Percentiles rank a stretch among this genome's conserved stretches.
Evolutionary conservation across 2,113 vertebrate species (phyloP).

Genomic region (Ramphastos sulfuratus): DNA sequence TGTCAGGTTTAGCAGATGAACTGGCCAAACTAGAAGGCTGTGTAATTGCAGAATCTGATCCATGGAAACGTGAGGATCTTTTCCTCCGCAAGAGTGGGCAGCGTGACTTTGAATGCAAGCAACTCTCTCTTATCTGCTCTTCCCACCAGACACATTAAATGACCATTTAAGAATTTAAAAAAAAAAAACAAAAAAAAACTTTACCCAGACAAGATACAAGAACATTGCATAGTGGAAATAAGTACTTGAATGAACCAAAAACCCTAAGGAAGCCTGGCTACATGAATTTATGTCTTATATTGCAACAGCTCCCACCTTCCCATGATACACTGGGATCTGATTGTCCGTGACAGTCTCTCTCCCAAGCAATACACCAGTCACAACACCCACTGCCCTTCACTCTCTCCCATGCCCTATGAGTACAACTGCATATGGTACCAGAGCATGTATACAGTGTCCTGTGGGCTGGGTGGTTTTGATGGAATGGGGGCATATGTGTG

Average conservation of each 20-base stretch:
- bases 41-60: constrained; percentile 53
- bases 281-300: neutral
- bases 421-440: neutral
- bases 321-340: neutral
- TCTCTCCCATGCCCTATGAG: neutral
- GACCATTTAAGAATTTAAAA: neutral
- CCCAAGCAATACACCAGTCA: neutral
- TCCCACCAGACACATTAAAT: neutral
- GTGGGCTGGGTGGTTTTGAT: neutral
- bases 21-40: constrained; percentile 58
- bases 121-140: neutral
- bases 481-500: accelerated
- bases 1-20: constrained; percentile 61
- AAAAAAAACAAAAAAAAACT: neutral
- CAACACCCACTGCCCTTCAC: neutral
- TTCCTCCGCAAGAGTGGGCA: constrained; percentile 64
- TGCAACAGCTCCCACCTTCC: neutral
- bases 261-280: neutral
- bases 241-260: neutral
- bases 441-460: accelerated
- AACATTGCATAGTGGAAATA: neutral
- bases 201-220: neutral
- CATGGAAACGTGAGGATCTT: constrained; percentile 38
- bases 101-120: constrained; percentile 44
- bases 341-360: neutral